phyloP scores from a whole-genome alignment of 2,888 invertebrate species.

The Parthenolecanium corni region DNA sequence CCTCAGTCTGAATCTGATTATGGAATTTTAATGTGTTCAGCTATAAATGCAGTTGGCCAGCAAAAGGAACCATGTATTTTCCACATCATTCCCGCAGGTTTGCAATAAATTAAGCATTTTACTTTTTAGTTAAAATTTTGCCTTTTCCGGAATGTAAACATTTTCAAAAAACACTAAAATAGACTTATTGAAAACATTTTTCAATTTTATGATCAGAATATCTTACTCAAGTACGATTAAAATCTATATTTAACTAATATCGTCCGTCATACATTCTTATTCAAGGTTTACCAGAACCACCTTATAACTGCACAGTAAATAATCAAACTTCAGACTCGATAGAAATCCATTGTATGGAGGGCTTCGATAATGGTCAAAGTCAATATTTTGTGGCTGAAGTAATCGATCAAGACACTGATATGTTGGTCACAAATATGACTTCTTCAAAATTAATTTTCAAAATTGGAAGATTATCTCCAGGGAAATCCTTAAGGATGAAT shows the following conservation, averaged over 20 bases:
- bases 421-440: constrained; percentile 56
- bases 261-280: too few species aligned
- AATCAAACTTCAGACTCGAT: constrained; percentile 69
- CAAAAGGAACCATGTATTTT: constrained; percentile 63
- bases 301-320: constrained; percentile 60
- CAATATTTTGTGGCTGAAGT: constrained; percentile 63
- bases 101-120: too few species aligned
- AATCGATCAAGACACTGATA: constrained; percentile 52
- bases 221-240: too few species aligned
- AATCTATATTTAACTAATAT: too few species aligned
- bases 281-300: constrained; percentile 60
- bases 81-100: constrained; percentile 56
- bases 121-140: too few species aligned
- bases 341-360: constrained; percentile 56
- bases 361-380: constrained; percentile 66
- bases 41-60: constrained; percentile 57
- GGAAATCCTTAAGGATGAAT: constrained; percentile 61
- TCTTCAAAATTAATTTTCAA: constrained; percentile 61
- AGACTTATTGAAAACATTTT: too few species aligned
- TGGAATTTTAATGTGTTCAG: constrained; percentile 62
- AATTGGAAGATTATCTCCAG: constrained; percentile 64
- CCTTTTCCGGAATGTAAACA: background rate
- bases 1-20: constrained; percentile 65
- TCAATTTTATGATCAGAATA: background rate
- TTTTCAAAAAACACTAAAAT: background rate